A percentile compares a stretch with the other conserved stretches of the same genome.
These are phyloP conservation scores for Notamacropus eugenii DNA, from an alignment of 2,797 vertebrate species.

Conservation along the genomic window DNA sequence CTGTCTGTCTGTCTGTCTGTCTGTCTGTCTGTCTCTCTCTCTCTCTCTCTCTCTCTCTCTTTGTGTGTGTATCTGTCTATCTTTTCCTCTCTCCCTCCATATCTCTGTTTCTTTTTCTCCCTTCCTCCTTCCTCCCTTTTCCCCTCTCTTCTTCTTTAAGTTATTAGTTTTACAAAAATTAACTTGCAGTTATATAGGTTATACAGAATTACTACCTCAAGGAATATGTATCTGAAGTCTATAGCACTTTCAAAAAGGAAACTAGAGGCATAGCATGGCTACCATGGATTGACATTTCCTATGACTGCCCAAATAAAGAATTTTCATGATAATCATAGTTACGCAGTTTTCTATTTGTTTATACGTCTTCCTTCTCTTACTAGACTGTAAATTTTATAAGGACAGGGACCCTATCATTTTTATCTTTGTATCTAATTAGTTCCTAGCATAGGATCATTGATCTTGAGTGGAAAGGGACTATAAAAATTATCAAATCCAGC, in stretches of 20 bases:
- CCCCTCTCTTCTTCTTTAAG: background rate
- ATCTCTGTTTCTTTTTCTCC: background rate
- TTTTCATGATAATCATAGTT: background rate
- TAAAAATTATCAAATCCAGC: background rate
- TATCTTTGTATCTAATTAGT: background rate
- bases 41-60: background rate
- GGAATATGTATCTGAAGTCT: background rate
- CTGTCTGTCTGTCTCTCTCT: background rate
- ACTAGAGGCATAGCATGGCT: background rate
- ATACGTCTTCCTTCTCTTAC: background rate
- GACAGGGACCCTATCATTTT: background rate
- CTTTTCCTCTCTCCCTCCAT: background rate
- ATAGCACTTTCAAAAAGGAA: background rate
- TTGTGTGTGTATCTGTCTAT: background rate
- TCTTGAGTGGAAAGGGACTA: background rate
- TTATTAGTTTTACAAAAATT: background rate
- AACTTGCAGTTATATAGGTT: background rate
- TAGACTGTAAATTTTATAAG: background rate
- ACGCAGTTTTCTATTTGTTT: background rate
- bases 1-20: background rate
- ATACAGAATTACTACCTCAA: background rate
- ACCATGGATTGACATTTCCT: background rate
- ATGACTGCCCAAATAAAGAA: background rate
- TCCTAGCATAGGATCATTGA: background rate
- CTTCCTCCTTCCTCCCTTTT: background rate